Percentiles rank a stretch among this genome's conserved stretches.
Conservation (phyloP, 2,113 vertebrate species). For the Conger conger region DNA sequence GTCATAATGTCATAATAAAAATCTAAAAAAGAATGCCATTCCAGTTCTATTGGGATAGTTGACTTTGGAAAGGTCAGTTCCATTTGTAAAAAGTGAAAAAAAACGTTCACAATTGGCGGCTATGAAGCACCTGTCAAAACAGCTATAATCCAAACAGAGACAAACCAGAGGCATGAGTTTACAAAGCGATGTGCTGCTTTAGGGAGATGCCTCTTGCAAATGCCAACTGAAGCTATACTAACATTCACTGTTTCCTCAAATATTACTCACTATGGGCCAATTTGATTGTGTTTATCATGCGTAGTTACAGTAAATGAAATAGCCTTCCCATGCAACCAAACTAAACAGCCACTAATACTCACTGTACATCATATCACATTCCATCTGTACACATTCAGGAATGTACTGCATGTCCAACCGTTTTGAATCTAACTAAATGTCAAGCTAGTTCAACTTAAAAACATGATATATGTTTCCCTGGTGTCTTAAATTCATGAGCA, state of each 20-base stretch:
- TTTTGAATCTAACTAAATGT: not conserved
- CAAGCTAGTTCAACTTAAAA: too few relatives aligned
- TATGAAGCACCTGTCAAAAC: constrained; percentile 60
- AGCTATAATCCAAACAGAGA: constrained; percentile 58
- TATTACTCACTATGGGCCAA: constrained; percentile 36
- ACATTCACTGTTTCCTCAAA: constrained; percentile 35
- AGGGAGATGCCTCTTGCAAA: constrained; percentile 65
- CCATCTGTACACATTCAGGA: not conserved
- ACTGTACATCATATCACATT: not conserved
- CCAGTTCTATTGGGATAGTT: constrained; percentile 54
- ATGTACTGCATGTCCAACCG: not conserved
- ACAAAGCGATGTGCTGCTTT: constrained; percentile 63
- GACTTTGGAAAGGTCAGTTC: constrained; percentile 57
- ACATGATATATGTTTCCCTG: too few relatives aligned
- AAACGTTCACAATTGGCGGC: constrained; percentile 62
- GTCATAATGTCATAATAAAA: constrained; percentile 52
- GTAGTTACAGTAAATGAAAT: not conserved
- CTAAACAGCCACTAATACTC: not conserved
- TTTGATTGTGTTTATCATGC: constrained; percentile 19
- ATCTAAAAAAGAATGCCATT: constrained; percentile 59
- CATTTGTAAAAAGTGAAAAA: constrained; percentile 63
- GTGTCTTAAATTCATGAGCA: too few relatives aligned
- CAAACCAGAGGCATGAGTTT: constrained; percentile 70
- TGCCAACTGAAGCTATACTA: constrained; percentile 61
- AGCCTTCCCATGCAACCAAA: not conserved